Evolutionary conservation across 2,797 vertebrate genomes (phyloP), one percentile per base, ranked within the genome.

Genomic region (Limosa lapponica): DNA sequence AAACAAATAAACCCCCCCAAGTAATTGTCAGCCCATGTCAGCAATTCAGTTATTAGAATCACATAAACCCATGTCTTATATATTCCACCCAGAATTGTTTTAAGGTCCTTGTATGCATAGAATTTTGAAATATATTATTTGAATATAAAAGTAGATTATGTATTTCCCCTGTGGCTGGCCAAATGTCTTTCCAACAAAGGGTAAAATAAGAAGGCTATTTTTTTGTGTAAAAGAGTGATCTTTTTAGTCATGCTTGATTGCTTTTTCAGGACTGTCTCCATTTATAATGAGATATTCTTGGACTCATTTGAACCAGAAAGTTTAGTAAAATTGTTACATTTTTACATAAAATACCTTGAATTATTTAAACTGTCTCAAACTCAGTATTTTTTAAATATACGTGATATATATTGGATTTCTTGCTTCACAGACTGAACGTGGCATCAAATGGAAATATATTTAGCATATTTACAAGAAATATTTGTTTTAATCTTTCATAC

Each of bases 91-190:
- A 97, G 97, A 97, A 98, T 98, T 98, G 96, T 98, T 98, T 98
- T 98, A 98, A 97, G 93, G 96, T 96, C 87, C 94, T 97, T 96
- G 96, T 97, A 97, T 93, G 92, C 93, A 90, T 96, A 96, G 95
- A 97, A 97, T 98, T 98, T 97, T 97, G 96, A 98, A 98, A 98
- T 98, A 98, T 98, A 97, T 98, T 98, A 98, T 98, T 98, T 98
- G 97, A 98, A 98, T 98, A 97, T 98, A 98, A 98, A 98, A 98
- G 98, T 98, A 98, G 98, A 98, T 98, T 98, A 98, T 98, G 97
- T 98, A 98, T 98, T 98, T 98, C 98, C 98, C 98, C 95, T 98
- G 98, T 98, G 98, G 97, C 98, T 98, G 97, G 96, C 98, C 98
- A 98, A 98, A 98, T 98, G 98, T 98, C 98, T 98, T 98, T 98